Base-by-base conservation (phyloP, 92 coral and sea anemone genomes). In the Palythoa grandis region DNA sequence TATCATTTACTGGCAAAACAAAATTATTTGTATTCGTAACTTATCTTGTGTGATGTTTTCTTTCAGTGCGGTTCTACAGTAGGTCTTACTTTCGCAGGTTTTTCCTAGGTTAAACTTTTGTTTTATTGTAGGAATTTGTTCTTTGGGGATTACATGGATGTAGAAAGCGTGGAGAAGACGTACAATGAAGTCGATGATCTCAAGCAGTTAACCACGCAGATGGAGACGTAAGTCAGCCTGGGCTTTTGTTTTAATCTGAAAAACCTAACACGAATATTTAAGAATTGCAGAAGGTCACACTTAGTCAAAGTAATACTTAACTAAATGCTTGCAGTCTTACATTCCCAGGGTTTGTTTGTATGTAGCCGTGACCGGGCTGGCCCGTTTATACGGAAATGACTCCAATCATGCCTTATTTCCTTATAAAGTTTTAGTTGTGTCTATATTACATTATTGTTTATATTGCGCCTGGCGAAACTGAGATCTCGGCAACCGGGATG, bases 91-190 rank as follows among this genome's bases (percentile, higher is more conserved):
- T 6, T 19, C 7, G 35, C 9, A 17, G 3, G 13, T 29, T 52
- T 16, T 6, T 6, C 24, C 5, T 79, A 10, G 16, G 14, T 4
- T 23, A 4, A 8, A 7, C 3, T 63, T 83, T 24, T 52, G 52
- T 23, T 2, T 23, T 29, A 43, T 75, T 60, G 14, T 74, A 94
- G 99, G 92, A 95, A 93, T 71, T 82, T 97, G 82, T 97, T 97
- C 85, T 97, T 97, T 52, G 99, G 99, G 78, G 99, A 97, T 74
- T 97, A 97, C 89, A 97, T 95, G 99, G 90, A 86, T 40, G 91
- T 93, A 19, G 99, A 97, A 52, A 90, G 93, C 87, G 90, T 97
- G 0, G 99, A 95, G 13, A 92, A 91, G 91, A 95, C 92, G 39
- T 97, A 97, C 84, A 94, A 97, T 53, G 99, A 97, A 79, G 96